Evolutionary conservation across 2,888 invertebrate species (phyloP).

Genomic region (Schizotus pectinicornis): DNA sequence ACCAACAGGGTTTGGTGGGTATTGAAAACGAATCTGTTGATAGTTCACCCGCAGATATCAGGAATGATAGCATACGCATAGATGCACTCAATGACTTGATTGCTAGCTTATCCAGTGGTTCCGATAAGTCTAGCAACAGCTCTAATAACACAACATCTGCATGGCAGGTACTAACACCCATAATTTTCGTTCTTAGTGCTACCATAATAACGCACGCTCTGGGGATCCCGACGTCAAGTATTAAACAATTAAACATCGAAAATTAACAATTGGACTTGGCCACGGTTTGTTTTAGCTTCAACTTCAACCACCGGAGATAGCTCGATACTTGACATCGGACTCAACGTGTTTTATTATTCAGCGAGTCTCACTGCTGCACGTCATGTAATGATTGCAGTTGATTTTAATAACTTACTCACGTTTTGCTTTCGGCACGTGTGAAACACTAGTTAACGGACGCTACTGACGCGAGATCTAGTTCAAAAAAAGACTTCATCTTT

Average conservation of each 20-base stretch:
- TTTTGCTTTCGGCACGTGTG: background rate
- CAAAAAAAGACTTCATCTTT: background rate
- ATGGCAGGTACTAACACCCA: constrained; percentile 60
- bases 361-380: background rate
- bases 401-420: background rate
- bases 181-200: constrained; percentile 26
- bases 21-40: constrained; percentile 47
- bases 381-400: background rate
- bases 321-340: background rate
- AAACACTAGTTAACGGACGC: no score
- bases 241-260: no score
- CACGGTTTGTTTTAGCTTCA: background rate
- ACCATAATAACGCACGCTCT: background rate
- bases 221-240: background rate
- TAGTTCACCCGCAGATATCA: constrained; percentile 38
- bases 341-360: no score
- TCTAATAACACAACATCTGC: constrained; percentile 56
- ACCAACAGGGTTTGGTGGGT: constrained; percentile 55
- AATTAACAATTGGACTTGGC: no score
- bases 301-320: no score
- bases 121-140: constrained; percentile 56
- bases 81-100: constrained; percentile 59
- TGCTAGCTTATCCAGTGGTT: constrained; percentile 58
- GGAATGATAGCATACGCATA: constrained; percentile 49
- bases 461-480: no score